These are phyloP conservation scores for Polyploca ridens DNA, from an alignment of 2,888 invertebrate genomes.

Conservation along the genomic window DNA sequence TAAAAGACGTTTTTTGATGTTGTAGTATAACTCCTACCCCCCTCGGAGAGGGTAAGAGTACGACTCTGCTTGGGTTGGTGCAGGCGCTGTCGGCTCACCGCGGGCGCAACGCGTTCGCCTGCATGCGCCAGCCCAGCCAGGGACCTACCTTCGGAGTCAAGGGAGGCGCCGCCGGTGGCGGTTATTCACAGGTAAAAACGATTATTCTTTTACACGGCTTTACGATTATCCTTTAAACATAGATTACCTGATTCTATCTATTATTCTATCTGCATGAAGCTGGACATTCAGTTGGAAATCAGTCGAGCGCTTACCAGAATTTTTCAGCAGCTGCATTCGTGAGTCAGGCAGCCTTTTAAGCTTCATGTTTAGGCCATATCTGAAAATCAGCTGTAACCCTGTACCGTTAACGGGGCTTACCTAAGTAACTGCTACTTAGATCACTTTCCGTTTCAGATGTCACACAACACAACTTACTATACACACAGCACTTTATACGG, in stretches of 20 bases:
- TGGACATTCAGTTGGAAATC: too few relatives aligned
- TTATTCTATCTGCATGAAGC: background rate
- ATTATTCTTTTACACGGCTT: background rate
- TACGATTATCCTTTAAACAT: background rate
- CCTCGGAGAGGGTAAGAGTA: conserved; percentile 99
- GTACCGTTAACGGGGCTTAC: too few relatives aligned
- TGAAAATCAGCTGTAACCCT: too few relatives aligned
- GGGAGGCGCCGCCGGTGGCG: conserved; percentile 99
- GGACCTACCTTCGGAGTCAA: conserved; percentile 99
- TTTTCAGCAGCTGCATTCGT: too few relatives aligned
- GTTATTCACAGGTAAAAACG: conserved; percentile 92
- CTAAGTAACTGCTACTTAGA: too few relatives aligned
- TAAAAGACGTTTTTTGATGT: background rate
- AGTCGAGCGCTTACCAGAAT: too few relatives aligned
- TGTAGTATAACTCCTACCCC: conserved; percentile 98
- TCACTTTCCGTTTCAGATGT: too few relatives aligned
- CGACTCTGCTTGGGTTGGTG: conserved; percentile 95
- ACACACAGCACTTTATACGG: too few relatives aligned
- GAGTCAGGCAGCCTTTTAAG: too few relatives aligned
- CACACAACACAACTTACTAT: too few relatives aligned
- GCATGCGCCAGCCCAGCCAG: conserved; percentile 98
- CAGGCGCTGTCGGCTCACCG: conserved; percentile 96
- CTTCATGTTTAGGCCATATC: too few relatives aligned
- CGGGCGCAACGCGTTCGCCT: conserved; percentile 94
- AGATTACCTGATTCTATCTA: background rate